Evolutionary conservation across 2,797 vertebrate species (phyloP).

Genomic region (Emys orbicularis): DNA sequence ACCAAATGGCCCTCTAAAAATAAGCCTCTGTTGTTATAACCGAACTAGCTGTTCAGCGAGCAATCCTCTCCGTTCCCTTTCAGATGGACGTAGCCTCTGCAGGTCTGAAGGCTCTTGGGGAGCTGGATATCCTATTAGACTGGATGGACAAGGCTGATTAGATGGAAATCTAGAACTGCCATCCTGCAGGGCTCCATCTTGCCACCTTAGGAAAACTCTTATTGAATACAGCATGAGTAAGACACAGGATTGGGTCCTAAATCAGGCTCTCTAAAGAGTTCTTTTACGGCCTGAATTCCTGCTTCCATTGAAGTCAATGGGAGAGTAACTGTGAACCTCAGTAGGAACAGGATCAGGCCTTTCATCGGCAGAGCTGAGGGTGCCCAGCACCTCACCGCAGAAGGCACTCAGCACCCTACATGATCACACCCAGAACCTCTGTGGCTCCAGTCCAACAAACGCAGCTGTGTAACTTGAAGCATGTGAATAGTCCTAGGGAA

Average conservation of each 20-base stretch:
- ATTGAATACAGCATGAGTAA: background rate
- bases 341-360: background rate
- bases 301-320: background rate
- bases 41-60: background rate
- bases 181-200: background rate
- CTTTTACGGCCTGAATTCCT: background rate
- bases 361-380: background rate
- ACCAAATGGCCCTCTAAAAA: background rate
- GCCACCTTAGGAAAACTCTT: background rate
- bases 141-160: constrained; percentile 7
- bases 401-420: background rate
- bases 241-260: background rate
- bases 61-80: background rate
- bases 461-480: background rate
- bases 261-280: background rate
- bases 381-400: background rate
- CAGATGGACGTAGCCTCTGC: constrained; percentile 4
- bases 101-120: constrained; percentile 32
- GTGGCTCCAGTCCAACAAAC: background rate
- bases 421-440: background rate
- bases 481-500: background rate
- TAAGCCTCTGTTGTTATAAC: background rate
- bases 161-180: background rate
- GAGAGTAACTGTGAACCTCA: background rate
- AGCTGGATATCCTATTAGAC: constrained; percentile 29